Conservation (phyloP, 2,888 invertebrate species). For the Cerastoderma edule region DNA sequence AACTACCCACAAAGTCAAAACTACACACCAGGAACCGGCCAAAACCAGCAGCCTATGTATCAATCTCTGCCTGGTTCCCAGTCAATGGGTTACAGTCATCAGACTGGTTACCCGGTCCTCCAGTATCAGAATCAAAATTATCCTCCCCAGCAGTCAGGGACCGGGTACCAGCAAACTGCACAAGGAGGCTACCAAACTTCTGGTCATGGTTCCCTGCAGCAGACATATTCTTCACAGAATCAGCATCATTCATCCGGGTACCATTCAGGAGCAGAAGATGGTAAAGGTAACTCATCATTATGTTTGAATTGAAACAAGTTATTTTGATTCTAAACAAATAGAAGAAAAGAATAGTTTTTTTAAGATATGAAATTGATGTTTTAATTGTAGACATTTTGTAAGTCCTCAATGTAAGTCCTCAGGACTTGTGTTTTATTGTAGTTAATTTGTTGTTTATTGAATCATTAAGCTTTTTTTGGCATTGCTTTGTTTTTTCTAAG, state of each 20-base stretch:
- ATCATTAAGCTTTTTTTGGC: no score
- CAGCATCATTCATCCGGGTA: background rate
- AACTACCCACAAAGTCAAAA: constrained; percentile 22
- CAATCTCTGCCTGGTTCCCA: constrained; percentile 11
- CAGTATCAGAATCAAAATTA: constrained; percentile 20
- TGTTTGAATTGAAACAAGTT: no score
- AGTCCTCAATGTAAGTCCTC: no score
- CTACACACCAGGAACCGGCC: constrained; percentile 9
- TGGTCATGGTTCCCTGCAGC: constrained; percentile 2
- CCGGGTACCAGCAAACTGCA: constrained; percentile 12
- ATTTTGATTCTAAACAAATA: no score
- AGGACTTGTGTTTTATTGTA: no score
- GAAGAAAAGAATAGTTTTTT: no score
- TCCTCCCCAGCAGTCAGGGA: constrained; percentile 11
- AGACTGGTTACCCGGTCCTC: background rate
- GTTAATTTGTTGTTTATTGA: no score
- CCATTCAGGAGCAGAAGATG: constrained; percentile 4
- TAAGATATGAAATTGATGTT: no score
- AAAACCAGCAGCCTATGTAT: constrained; percentile 8
- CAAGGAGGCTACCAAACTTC: constrained; percentile 1
- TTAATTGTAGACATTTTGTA: no score
- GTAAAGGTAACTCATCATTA: constrained; percentile 18
- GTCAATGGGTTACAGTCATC: constrained; percentile 13
- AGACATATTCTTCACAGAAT: constrained; percentile 7
- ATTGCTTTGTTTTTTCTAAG: no score